Evolutionary conservation across 2,113 vertebrate genomes (phyloP).

Genomic region (Melanostigma gelatinosum): DNA sequence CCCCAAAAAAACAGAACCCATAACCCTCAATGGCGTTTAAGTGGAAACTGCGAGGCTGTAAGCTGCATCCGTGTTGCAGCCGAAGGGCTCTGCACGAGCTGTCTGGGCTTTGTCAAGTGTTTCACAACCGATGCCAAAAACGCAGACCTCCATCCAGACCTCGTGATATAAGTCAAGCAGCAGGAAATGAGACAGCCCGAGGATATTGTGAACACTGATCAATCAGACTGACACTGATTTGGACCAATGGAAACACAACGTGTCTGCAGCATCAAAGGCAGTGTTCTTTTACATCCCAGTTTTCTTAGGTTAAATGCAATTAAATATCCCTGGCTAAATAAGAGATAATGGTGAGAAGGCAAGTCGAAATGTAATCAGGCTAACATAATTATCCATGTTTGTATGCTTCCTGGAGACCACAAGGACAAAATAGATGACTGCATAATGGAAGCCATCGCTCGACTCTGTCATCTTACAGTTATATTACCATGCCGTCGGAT

Average conservation of each 20-base stretch:
- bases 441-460: conserved; percentile 40
- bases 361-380: conserved; percentile 69
- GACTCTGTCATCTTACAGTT: conserved; percentile 34
- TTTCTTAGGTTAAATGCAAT: conserved; percentile 64
- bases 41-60: conserved; percentile 30
- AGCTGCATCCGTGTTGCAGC: conserved; percentile 3
- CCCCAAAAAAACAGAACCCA: conserved; percentile 1
- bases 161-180: conserved; percentile 61
- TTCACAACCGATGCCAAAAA: conserved; percentile 60
- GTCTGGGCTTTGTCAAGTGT: conserved; percentile 33
- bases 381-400: conserved; percentile 72
- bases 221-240: conserved; percentile 70
- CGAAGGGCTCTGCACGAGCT: conserved; percentile 28
- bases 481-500: not conserved
- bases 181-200: conserved; percentile 69
- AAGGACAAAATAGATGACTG: conserved; percentile 36
- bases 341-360: conserved; percentile 64
- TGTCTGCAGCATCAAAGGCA: conserved; percentile 53
- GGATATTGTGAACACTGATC: conserved; percentile 61
- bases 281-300: conserved; percentile 45
- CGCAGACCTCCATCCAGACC: conserved; percentile 59
- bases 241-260: conserved; percentile 56
- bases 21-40: not conserved
- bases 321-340: conserved; percentile 62
- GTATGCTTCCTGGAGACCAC: conserved; percentile 68